phyloP scores from a whole-genome alignment of 2,113 vertebrate genomes.

The Girardinichthys multiradiatus region DNA sequence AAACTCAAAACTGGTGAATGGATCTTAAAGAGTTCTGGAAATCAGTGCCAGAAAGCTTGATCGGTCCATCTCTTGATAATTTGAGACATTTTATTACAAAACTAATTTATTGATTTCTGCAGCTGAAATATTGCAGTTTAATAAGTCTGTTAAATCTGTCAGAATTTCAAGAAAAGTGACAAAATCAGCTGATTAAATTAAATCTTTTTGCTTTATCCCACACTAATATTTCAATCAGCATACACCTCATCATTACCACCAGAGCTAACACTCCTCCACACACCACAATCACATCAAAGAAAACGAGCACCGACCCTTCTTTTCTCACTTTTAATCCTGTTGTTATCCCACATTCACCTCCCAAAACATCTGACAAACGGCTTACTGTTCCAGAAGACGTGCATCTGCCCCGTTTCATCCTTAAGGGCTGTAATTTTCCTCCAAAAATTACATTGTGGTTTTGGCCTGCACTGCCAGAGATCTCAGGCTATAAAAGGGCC shows the following conservation, averaged over 20 bases:
- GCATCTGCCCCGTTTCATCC: constrained; percentile 43
- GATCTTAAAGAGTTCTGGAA: too few species aligned
- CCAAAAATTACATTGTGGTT: constrained; percentile 63
- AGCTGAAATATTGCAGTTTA: neutral
- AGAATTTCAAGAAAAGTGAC: neutral
- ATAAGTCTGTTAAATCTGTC: neutral
- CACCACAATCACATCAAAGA: neutral
- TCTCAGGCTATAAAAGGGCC: constrained; percentile 26
- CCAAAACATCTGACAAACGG: constrained; percentile 45
- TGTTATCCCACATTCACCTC: constrained; percentile 17
- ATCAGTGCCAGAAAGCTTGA: too few species aligned
- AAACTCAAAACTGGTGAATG: too few species aligned
- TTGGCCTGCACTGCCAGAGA: constrained; percentile 45
- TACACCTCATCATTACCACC: neutral
- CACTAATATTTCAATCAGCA: neutral
- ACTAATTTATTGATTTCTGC: neutral
- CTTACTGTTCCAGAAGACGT: constrained; percentile 37
- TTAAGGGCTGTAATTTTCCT: constrained; percentile 51
- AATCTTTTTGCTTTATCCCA: neutral
- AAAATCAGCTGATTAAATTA: neutral
- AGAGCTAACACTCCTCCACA: constrained; percentile 1
- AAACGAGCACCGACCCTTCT: neutral
- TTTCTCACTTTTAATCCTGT: constrained; percentile 5
- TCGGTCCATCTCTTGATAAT: neutral
- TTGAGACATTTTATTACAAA: neutral